phyloP scores from a whole-genome alignment of 2,888 invertebrate species.

The Dicyrtoma fusca region DNA sequence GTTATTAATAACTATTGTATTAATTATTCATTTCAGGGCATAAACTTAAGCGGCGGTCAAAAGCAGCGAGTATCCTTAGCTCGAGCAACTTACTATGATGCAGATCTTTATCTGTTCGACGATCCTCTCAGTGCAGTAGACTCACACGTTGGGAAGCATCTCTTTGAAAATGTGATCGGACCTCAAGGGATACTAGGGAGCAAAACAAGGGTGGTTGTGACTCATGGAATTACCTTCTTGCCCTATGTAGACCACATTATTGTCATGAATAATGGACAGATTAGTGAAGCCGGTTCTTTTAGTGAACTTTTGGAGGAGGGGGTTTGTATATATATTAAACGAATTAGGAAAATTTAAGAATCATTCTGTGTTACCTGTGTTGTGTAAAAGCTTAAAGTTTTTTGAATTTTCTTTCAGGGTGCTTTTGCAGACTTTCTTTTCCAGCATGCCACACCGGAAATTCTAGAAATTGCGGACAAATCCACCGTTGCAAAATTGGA shows the following conservation, averaged over 20 bases:
- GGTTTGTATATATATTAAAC: conserved; percentile 31
- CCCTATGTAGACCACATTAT: conserved; percentile 88
- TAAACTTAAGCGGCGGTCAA: no score
- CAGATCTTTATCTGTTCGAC: conserved; percentile 64
- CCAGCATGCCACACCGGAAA: conserved; percentile 62
- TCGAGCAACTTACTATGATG: conserved; percentile 61
- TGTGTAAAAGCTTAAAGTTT: neutral
- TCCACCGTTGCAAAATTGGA: conserved; percentile 18
- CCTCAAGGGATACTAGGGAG: conserved; percentile 71
- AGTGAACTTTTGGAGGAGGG: conserved; percentile 82
- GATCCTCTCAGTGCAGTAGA: conserved; percentile 62
- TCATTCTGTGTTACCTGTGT: neutral
- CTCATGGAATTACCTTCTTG: conserved; percentile 86
- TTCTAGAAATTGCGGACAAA: conserved; percentile 55
- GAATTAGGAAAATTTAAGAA: neutral
- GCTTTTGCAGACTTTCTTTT: conserved; percentile 76
- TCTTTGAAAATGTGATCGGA: conserved; percentile 92
- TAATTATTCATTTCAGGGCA: conserved; percentile 66
- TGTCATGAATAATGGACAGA: conserved; percentile 82
- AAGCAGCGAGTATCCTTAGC: no score
- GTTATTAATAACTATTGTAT: no score
- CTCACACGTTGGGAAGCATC: conserved; percentile 95
- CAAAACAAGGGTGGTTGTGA: conserved; percentile 86
- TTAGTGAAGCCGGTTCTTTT: conserved; percentile 89
- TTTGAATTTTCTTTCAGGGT: conserved; percentile 57